phyloP scores from a whole-genome alignment of 2,888 invertebrate species.

The Nomada goodeniana region DNA sequence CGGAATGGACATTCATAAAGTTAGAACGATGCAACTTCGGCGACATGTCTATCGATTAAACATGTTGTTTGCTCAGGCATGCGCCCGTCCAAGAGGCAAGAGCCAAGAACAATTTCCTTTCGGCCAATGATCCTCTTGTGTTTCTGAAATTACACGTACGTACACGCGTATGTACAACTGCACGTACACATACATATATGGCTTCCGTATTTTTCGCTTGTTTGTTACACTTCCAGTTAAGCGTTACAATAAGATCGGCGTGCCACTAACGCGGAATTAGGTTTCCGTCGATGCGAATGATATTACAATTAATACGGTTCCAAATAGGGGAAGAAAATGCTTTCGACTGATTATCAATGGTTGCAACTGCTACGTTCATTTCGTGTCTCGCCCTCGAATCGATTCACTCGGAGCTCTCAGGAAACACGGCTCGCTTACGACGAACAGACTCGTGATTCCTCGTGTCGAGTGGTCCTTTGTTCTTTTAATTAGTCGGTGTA shows the following conservation, averaged over 20 bases:
- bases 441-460: background rate
- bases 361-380: slow-evolving; percentile 41
- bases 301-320: background rate
- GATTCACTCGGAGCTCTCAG: slow-evolving; percentile 1
- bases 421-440: background rate
- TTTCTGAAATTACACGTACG: background rate
- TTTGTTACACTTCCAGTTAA: slow-evolving; percentile 12
- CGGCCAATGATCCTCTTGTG: slow-evolving; percentile 1
- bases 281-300: background rate
- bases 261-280: background rate
- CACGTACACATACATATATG: slow-evolving; percentile 6
- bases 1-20: slow-evolving; percentile 62
- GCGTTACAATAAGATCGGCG: slow-evolving; percentile 9
- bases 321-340: slow-evolving; percentile 13
- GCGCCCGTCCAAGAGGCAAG: slow-evolving; percentile 41
- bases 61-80: slow-evolving; percentile 44
- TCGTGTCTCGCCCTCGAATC: slow-evolving; percentile 22
- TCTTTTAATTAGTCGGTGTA: slow-evolving; percentile 5
- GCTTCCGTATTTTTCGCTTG: background rate
- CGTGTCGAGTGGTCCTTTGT: slow-evolving; percentile 8
- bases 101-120: slow-evolving; percentile 16
- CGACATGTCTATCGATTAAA: slow-evolving; percentile 57
- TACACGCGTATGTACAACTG: background rate
- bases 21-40: slow-evolving; percentile 48
- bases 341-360: slow-evolving; percentile 76